Evolutionary conservation across 2,888 invertebrate genomes (phyloP), one percentile per base, ranked within the genome.

Genomic region (Cosmopolites sordidus): DNA sequence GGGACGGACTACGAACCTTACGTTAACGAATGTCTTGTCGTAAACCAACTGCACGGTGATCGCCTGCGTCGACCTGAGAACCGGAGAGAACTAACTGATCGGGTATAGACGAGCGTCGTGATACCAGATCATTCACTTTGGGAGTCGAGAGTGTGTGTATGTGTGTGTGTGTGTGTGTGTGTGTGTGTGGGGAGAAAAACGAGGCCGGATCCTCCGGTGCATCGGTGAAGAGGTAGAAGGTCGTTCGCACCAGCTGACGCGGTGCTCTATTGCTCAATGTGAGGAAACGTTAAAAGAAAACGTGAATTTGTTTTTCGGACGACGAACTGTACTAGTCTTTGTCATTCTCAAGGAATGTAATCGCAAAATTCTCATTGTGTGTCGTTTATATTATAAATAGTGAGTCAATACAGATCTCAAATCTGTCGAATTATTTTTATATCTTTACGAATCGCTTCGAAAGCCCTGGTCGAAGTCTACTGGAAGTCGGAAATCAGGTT

Each of bases 61-160:
- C 5, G 33, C 4, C 33, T 33, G 33, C 33, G 11, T 33, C 12
- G 12, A 12, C 33, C 4, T 3, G 8, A 12, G 8, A n/a, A 11
- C 5, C 33, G 33, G 12, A 12, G 33, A 33, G n/a, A 12, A 33
- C 33, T 33, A 12, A 33, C 33, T 33, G 33, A 12, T 33, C 33
- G 33, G 41, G 33, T 47, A 37, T 54, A 56, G 54, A 47, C 53
- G 53, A 53, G 22, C 49, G 48, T 57, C 52, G 59, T 63, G 64
- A 65, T 64, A 64, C 61, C 63, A 62, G 65, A 65, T 65, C 65
- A 61, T 65, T 65, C 64, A 65, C 65, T 59, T 61, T 40, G 33
- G 33, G 54, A 58, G 54, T 56, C 51, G 22, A 8, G 22, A 8
- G 8, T 8, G 22, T 8, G 22, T 8, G 22, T n/a, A n/a, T n/a